Percentiles rank a stretch among this genome's conserved stretches.
phyloP scores from a whole-genome alignment of 2,888 invertebrate species.

The Choreutis nemorana region DNA sequence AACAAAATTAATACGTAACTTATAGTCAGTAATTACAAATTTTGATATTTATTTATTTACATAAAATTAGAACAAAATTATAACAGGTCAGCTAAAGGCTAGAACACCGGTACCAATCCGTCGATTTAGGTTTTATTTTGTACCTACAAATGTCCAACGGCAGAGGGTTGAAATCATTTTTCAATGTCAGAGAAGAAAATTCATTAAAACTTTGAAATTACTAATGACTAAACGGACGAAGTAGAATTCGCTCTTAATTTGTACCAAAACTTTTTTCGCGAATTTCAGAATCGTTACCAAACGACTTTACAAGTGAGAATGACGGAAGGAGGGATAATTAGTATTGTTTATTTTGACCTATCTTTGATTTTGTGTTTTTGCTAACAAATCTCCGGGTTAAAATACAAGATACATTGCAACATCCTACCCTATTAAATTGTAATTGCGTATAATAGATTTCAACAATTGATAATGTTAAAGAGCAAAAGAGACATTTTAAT shows the following conservation, averaged over 20 bases:
- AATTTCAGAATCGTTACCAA: conserved; percentile 53
- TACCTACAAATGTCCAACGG: conserved; percentile 29
- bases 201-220: conserved; percentile 66
- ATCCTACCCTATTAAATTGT: too few relatives aligned
- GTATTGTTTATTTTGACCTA: conserved; percentile 42
- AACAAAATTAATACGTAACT: conserved; percentile 5
- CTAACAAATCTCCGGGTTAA: too few relatives aligned
- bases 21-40: neutral
- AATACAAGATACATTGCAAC: too few relatives aligned
- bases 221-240: conserved; percentile 64
- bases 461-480: too few relatives aligned
- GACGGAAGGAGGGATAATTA: conserved; percentile 54
- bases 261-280: conserved; percentile 57
- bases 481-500: too few relatives aligned
- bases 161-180: conserved; percentile 56
- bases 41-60: neutral
- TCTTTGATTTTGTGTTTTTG: too few relatives aligned
- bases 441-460: too few relatives aligned
- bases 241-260: conserved; percentile 65
- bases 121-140: conserved; percentile 29
- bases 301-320: conserved; percentile 58
- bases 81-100: too few relatives aligned
- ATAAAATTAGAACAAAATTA: too few relatives aligned
- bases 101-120: conserved; percentile 25
- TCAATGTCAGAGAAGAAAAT: conserved; percentile 65